phyloP scores from a whole-genome alignment of 2,113 vertebrate species.

The Malurus alboscapulatus region DNA sequence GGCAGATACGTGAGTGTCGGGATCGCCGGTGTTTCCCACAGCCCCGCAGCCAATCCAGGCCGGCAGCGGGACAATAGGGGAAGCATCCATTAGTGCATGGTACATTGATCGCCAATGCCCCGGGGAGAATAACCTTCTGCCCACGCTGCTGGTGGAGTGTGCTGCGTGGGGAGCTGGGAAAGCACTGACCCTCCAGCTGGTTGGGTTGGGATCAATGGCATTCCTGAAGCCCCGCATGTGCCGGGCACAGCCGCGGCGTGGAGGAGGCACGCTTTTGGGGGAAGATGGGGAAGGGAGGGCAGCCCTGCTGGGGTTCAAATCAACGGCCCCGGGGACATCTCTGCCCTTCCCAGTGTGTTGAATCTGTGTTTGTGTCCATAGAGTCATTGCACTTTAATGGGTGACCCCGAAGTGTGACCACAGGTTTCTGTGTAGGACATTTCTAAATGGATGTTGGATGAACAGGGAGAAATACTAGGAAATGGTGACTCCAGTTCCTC shows the following conservation, averaged over 20 bases:
- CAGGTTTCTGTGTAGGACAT: background rate
- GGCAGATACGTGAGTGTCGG: conserved; percentile 36
- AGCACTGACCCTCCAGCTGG: conserved; percentile 19
- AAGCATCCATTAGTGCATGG: conserved; percentile 51
- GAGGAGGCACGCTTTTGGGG: background rate
- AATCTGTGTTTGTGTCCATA: background rate
- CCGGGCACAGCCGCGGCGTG: background rate
- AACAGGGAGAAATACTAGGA: background rate
- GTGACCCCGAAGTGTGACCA: background rate
- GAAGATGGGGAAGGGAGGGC: background rate
- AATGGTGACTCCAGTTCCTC: background rate
- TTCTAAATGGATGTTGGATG: background rate
- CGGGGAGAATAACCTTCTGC: conserved; percentile 61
- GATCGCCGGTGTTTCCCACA: conserved; percentile 67
- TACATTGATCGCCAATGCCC: conserved; percentile 54
- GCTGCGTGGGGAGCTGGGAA: conserved; percentile 38
- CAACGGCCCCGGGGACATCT: background rate
- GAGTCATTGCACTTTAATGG: background rate
- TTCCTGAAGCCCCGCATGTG: background rate
- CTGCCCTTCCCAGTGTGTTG: background rate
- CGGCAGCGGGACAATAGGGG: conserved; percentile 22
- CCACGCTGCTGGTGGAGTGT: conserved; percentile 55
- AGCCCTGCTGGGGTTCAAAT: background rate
- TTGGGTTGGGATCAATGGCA: background rate
- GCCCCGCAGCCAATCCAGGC: conserved; percentile 59